Evolutionary conservation across 1,140 invertebrate species (phyloP), one percentile per base, ranked within the genome.

Genomic region (Tigriopus japonicus): DNA sequence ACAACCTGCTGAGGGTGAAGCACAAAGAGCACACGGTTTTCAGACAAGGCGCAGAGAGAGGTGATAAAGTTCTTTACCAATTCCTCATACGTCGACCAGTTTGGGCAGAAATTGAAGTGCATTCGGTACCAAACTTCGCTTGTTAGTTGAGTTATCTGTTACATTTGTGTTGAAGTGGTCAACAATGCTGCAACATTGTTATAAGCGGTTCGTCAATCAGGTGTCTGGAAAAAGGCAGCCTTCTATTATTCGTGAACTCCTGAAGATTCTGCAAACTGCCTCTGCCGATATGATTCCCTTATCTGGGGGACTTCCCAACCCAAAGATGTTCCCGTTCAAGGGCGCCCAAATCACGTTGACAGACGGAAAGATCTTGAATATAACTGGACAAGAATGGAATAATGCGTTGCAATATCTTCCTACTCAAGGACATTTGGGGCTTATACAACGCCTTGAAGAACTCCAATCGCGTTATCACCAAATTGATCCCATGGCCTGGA

Each of bases 261-360:
- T 80, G 19, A 78, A 79, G 62, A 71, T 81, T 6, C 72, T 81
- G 13, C 81, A 81, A 63, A 75, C 77, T 42, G 76, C 80, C 51
- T 77, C 80, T 41, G 78, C 79, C 45, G 75, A 76, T 35, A 73
- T 81, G 52, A 79, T 87, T 13, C 84, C 82, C 1, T 71, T 87
- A 62, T 84, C 83, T 0, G 81, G 84, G 62, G 84, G 84, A 1
- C 80, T 85, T 76, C 84, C 85, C 1, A 86, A 86, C 66, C 79
- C 83, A 59, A 70, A 76, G 19, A 78, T 83, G 2, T 86, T 86
- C 68, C 85, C 85, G 0, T 84, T 85, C 67, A 71, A 76, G 62
- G 76, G 77, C 35, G 76, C 84, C 1, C 71, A 76, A n/a, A 66
- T 86, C 3, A 76, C 75, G 60, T 69, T 83, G 10, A 78, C 75